Evolutionary conservation across 2,797 vertebrate species (phyloP), one percentile per base, ranked within the genome.

Genomic region (Eutrigla gurnardus): DNA sequence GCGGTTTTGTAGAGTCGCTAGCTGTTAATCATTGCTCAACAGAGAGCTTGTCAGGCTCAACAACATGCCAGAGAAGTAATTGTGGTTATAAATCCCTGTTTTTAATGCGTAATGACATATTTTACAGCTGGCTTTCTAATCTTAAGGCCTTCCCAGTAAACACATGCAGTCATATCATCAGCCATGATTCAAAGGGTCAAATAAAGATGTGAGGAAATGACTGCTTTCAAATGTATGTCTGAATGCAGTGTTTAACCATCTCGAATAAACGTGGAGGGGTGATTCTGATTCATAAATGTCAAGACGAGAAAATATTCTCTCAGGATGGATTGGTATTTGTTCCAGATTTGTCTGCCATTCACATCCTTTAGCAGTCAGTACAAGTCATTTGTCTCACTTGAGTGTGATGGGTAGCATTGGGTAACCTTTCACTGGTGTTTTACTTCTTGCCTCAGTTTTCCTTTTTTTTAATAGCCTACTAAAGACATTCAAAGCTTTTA

Each of bases 1-100:
- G 85, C 52, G 37, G 84, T 89, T 25, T 83, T 87, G 89, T 81
- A 68, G 92, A 94, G 88, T 93, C 92, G 91, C 85, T 91, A 67
- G 83, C 91, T 89, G 94, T 95, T 95, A 95, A 95, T 95, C 93
- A 95, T 95, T 94, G 90, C 90, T 91, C 87, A 94, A 90, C 85
- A 74, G 78, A 86, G 83, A 86, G 83, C 86, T 84, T 83, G 90
- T 92, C 89, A 85, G 83, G 85, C 81, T 86, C 80, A 88, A 85
- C 86, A 91, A 86, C 86, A 86, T 85, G 75, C 85, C 80, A 75
- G 59, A 81, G 86, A 89, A 89, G 90, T 91, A 93, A 93, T 93
- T 82, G 90, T 78, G 85, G 77, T 82, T 90, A 87, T 89, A 91
- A 88, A 92, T 90, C 86, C 70, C 68, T 75, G 66, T 47, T 85